Base-by-base conservation (phyloP, 2,888 invertebrate genomes). In the Eupelmus urozonus region DNA sequence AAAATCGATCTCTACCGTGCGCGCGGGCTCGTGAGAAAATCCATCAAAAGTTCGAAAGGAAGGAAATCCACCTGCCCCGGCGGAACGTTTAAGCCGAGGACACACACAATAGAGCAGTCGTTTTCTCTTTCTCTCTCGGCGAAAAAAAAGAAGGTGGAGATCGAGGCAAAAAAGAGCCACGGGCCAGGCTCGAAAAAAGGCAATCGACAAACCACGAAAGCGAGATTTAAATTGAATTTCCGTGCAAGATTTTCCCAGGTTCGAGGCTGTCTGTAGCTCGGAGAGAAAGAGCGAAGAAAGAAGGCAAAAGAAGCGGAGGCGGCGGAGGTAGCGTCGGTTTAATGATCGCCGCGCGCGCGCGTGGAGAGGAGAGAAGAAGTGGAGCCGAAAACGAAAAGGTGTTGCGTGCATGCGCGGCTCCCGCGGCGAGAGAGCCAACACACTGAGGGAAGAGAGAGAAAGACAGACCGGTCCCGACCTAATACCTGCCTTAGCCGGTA, bases 221-320 rank as follows among this genome's bases (percentile, higher is more conserved):
- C n/a, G n/a, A 51, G 55, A 57, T 29, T 57, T 42, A 74, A 57
- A 74, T 74, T 74, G 65, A 74, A 74, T 74, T 74, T 74, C 57
- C 73, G 55, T 34, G 66, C 73, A 27, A 72, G 63, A 63, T 72
- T 72, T 72, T 72, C 73, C 42, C 73, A 63, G 73, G 65, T 65
- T 45, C 20, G n/a, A n/a, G n/a, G n/a, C n/a, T n/a, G n/a, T n/a
- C n/a, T n/a, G n/a, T n/a, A n/a, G n/a, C n/a, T n/a, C n/a, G n/a
- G 18, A 20, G n/a, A 7, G 45, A 45, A 20, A 16, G 59, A 13
- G 3, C 18, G 16, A 49, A 45, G 40, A 49, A 49, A 70, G 51
- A 27, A 20, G 16, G 29, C 45, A 49, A 63, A n/a, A 42, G 27
- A 57, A 57, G 57, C 3, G 57, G 20, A n/a, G 53, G 42, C 63